These are phyloP conservation scores for Pipistrellus pipistrellus DNA, from an alignment of 2,797 vertebrate genomes.

Conservation along the genomic window DNA sequence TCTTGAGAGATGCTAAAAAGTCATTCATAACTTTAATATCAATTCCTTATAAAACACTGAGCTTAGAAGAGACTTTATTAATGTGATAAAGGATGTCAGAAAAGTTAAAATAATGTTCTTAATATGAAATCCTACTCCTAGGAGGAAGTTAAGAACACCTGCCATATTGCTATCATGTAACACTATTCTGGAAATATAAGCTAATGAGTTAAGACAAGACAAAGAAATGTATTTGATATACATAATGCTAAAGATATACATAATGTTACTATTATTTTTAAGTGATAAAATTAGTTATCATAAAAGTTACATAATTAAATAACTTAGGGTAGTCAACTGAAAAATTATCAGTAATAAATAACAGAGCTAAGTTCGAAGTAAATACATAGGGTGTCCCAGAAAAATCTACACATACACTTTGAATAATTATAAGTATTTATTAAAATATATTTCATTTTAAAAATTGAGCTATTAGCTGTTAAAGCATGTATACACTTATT, in stretches of 20 bases:
- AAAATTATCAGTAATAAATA: conserved; percentile 7
- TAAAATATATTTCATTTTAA: neutral
- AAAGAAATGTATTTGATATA: neutral
- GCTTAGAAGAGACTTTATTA: neutral
- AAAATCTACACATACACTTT: neutral
- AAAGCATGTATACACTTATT: neutral
- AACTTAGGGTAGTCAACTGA: neutral
- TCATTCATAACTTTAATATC: neutral
- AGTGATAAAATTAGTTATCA: neutral
- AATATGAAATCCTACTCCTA: neutral
- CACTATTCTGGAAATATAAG: neutral
- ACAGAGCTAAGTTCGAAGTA: conserved; percentile 19
- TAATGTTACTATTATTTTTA: neutral
- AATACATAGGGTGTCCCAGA: neutral
- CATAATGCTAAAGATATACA: neutral
- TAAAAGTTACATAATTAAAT: neutral
- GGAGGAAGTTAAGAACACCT: neutral
- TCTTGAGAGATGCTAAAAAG: conserved; percentile 15
- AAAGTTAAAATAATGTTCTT: conserved; percentile 18
- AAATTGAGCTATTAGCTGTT: neutral
- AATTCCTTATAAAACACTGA: neutral
- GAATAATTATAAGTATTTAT: neutral
- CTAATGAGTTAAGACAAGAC: neutral
- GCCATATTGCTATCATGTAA: neutral
- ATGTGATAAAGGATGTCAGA: neutral